Percentiles rank a stretch among this genome's conserved stretches.
phyloP scores from a whole-genome alignment of 2,888 invertebrate species.

The Sinentomon sp. region DNA sequence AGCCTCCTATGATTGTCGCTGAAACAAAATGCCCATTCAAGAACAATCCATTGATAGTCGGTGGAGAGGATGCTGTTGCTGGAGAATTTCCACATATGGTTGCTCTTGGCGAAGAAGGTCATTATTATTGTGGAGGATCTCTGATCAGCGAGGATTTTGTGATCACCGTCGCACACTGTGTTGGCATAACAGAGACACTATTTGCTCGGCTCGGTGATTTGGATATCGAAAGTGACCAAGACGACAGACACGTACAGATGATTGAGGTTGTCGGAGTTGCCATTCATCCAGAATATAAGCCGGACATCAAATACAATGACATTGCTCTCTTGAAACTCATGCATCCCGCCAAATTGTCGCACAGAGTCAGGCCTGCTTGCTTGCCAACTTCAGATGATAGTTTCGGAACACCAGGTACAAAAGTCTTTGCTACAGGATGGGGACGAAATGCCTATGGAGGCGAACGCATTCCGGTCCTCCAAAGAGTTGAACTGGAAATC shows the following conservation, averaged over 20 bases:
- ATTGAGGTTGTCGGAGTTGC: constrained; percentile 10
- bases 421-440: too few species aligned
- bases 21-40: too few species aligned
- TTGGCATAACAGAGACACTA: constrained; percentile 5
- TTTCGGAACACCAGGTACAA: too few species aligned
- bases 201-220: constrained; percentile 3
- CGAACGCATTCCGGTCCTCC: too few species aligned
- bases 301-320: constrained; percentile 12
- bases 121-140: constrained; percentile 12
- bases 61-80: constrained; percentile 11
- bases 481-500: too few species aligned
- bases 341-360: constrained; percentile 6
- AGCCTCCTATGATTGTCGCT: too few species aligned
- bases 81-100: constrained; percentile 14
- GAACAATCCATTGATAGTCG: too few species aligned
- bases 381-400: too few species aligned
- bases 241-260: neutral
- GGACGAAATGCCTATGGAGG: too few species aligned
- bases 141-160: constrained; percentile 12
- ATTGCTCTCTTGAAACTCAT: constrained; percentile 12
- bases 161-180: constrained; percentile 14
- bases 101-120: constrained; percentile 12
- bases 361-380: too few species aligned
- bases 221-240: neutral
- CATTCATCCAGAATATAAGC: constrained; percentile 13